phyloP scores from a whole-genome alignment of 2,797 vertebrate species.

The Xiphophorus birchmanni region DNA sequence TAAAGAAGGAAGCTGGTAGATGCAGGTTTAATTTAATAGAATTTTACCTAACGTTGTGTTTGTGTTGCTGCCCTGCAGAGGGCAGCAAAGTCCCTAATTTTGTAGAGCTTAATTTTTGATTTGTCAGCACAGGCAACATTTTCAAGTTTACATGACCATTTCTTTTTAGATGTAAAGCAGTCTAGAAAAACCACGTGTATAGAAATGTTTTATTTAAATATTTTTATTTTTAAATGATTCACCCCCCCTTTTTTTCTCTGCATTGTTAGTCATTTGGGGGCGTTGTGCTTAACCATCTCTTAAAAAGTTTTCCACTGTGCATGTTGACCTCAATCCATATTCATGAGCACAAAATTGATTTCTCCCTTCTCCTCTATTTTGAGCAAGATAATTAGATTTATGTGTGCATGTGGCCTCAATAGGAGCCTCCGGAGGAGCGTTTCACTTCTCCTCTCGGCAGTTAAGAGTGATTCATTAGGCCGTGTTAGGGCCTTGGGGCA shows the following conservation, averaged over 20 bases:
- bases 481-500: slow-evolving; percentile 64
- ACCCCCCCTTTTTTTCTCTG: not conserved
- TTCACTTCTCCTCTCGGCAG: slow-evolving; percentile 79
- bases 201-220: not conserved
- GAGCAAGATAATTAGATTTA: slow-evolving; percentile 81
- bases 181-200: slow-evolving; percentile 12
- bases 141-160: not conserved
- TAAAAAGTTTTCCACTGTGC: slow-evolving; percentile 58
- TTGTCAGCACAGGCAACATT: not conserved
- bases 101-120: not conserved
- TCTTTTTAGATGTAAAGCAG: slow-evolving; percentile 17
- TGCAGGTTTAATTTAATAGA: not conserved
- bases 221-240: slow-evolving; percentile 5
- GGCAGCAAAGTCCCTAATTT: slow-evolving; percentile 50
- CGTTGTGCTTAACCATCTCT: slow-evolving; percentile 30
- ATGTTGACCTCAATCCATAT: slow-evolving; percentile 73
- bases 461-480: slow-evolving; percentile 81
- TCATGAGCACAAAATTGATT: slow-evolving; percentile 80
- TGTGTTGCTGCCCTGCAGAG: slow-evolving; percentile 53
- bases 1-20: not conserved
- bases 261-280: slow-evolving; percentile 24
- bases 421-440: slow-evolving; percentile 74
- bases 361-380: slow-evolving; percentile 77
- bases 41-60: not conserved
- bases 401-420: slow-evolving; percentile 74